Percentiles rank a stretch among this genome's conserved stretches.
Conservation (phyloP, 2,888 invertebrate species). For the Omphaloscelis lunosa region DNA sequence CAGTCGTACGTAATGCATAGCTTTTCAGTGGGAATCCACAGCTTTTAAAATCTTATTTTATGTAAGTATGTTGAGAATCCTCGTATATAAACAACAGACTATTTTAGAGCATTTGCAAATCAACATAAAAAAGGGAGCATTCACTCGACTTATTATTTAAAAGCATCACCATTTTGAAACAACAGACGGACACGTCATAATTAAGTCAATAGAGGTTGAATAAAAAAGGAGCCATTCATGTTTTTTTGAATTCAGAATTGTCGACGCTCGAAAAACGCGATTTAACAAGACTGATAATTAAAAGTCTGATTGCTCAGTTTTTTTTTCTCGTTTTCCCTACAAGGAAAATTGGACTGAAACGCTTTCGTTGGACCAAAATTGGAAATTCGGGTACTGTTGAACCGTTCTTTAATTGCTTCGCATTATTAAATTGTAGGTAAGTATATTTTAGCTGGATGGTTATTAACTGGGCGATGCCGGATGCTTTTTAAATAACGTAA, state of each 20-base stretch:
- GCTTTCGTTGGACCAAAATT: conserved; percentile 59
- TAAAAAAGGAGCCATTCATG: conserved; percentile 39
- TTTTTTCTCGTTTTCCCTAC: conserved; percentile 64
- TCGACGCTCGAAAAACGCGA: conserved; percentile 56
- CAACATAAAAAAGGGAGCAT: not conserved
- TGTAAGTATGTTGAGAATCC: not conserved
- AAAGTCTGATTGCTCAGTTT: conserved; percentile 71
- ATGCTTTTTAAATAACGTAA: not conserved
- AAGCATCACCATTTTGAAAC: conserved; percentile 31
- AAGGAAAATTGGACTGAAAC: conserved; percentile 67
- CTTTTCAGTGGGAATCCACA: not conserved
- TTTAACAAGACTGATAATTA: conserved; percentile 75
- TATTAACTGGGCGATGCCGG: conserved; percentile 16
- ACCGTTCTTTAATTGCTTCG: conserved; percentile 37
- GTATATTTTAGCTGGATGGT: conserved; percentile 14
- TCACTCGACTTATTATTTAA: not conserved
- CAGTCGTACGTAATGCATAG: not conserved
- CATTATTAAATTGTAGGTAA: conserved; percentile 37
- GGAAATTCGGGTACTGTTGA: conserved; percentile 49
- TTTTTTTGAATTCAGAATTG: conserved; percentile 49
- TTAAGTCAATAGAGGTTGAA: conserved; percentile 44
- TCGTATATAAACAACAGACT: not conserved
- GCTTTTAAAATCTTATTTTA: not conserved
- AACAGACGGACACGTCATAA: conserved; percentile 32
- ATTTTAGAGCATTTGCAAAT: not conserved